phyloP scores from a whole-genome alignment of 2,113 vertebrate genomes.

The Triplophysa rosa region DNA sequence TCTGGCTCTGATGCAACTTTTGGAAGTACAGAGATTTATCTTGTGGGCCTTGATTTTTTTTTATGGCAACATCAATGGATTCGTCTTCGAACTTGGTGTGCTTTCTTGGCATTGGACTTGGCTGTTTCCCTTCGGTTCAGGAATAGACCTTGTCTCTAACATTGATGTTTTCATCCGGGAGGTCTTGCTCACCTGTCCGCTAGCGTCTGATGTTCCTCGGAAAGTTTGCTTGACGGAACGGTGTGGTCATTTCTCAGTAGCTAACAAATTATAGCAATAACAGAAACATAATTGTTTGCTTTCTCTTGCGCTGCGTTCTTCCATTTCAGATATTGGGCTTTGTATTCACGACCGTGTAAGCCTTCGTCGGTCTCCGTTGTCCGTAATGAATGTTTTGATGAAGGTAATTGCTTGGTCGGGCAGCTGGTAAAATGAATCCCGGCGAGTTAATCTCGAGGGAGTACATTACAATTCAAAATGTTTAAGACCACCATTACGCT shows the following conservation, averaged over 20 bases:
- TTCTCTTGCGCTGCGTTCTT: neutral
- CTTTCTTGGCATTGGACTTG: neutral
- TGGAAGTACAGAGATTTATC: conserved; percentile 4
- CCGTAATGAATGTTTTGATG: conserved; percentile 38
- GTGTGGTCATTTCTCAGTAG: neutral
- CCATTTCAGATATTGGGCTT: neutral
- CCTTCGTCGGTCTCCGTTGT: conserved; percentile 15
- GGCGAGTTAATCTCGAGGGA: conserved; percentile 44
- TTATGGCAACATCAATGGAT: conserved; percentile 60
- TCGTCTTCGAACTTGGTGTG: conserved; percentile 48
- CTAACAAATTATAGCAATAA: neutral
- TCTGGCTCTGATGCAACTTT: conserved; percentile 47
- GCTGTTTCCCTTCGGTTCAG: conserved; percentile 18
- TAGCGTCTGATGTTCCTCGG: neutral
- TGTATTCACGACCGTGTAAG: neutral
- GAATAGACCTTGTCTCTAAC: conserved; percentile 64
- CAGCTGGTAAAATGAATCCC: conserved; percentile 20
- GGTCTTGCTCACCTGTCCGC: conserved; percentile 16
- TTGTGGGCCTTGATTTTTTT: conserved; percentile 62
- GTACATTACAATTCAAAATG: conserved; percentile 37
- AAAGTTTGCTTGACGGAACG: neutral
- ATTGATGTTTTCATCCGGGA: conserved; percentile 61
- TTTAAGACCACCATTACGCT: conserved; percentile 57
- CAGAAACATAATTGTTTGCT: neutral
- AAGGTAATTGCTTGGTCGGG: conserved; percentile 34